Evolutionary conservation across 2,888 invertebrate species (phyloP), one percentile per base, ranked within the genome.

Genomic region (Hedychridium roseum): DNA sequence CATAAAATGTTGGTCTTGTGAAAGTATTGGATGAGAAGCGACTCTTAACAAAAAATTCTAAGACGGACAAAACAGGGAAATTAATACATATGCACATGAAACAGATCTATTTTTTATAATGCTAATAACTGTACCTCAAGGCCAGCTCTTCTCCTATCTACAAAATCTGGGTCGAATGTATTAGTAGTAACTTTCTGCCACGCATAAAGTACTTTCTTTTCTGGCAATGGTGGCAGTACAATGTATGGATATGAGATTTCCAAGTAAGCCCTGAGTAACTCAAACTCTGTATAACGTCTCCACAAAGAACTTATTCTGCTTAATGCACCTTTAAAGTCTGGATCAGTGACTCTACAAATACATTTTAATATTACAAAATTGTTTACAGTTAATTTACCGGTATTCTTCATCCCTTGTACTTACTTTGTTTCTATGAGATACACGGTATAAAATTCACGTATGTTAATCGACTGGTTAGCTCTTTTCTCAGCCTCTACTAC

Each of bases 251-350:
- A 92, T 21, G 86, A 87, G 20, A 88, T 83, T 70, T 88, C 89
- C 48, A 93, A 80, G 71, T 91, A 91, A 60, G 88, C 86, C 62
- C 89, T 83, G 38, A 93, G 83, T 60, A 90, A 85, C 74, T 92
- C 92, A 81, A 92, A 92, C 76, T 93, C 92, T 34, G 90, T 91
- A 73, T 92, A 93, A 21, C 92, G 80, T 60, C 92, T 81, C 89
- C 90, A 90, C 60, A 90, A 84, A 11, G 88, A 86, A 59, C 86
- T 87, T 44, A 87, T 79, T 70, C 84, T 86, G 2, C 83, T 82
- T 31, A 87, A 79, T 32, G 87, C 84, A 46, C 81, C 76, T 65
- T 84, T 84, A 61, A 84, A 86, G 7, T 86, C 83, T 5, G 84
- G 81, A 77, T 88, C 87, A 16, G 84, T 86, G 5, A 88, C 85